Conservation (phyloP, 2,888 invertebrate species). For the Scrobipalpa atriplicella region DNA sequence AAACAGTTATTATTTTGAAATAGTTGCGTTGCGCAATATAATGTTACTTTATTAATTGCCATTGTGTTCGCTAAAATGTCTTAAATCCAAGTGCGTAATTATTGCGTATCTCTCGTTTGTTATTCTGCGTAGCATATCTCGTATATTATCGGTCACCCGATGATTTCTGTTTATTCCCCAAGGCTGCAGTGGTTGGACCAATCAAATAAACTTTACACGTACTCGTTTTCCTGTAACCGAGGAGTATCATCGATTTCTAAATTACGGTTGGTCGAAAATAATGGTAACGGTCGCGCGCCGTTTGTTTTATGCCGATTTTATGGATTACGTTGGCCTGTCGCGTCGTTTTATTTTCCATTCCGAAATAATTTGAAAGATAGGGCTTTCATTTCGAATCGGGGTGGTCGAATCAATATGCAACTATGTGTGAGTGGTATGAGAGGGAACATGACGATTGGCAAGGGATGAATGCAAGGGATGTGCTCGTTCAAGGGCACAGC, state of each 20-base stretch:
- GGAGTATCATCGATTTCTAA: not conserved
- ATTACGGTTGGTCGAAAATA: not conserved
- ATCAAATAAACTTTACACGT: not conserved
- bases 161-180: constrained; percentile 4
- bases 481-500: constrained; percentile 10
- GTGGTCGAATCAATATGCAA: constrained; percentile 21
- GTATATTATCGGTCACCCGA: not conserved
- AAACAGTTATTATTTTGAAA: not conserved
- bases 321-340: not conserved
- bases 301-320: not conserved
- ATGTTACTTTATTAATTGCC: not conserved
- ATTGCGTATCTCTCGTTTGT: not conserved
- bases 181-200: not conserved
- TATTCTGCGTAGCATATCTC: constrained; percentile 10
- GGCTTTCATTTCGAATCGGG: not conserved
- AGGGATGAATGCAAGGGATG: constrained; percentile 19
- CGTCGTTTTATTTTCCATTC: not conserved
- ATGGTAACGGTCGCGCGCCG: not conserved
- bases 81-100: constrained; percentile 16
- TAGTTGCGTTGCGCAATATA: constrained; percentile 6
- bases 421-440: constrained; percentile 10
- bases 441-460: constrained; percentile 5
- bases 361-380: not conserved
- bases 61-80: constrained; percentile 1
- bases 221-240: not conserved